These are phyloP conservation scores for Microplitis deprimator DNA, from an alignment of 2,888 invertebrate species.

Conservation along the genomic window DNA sequence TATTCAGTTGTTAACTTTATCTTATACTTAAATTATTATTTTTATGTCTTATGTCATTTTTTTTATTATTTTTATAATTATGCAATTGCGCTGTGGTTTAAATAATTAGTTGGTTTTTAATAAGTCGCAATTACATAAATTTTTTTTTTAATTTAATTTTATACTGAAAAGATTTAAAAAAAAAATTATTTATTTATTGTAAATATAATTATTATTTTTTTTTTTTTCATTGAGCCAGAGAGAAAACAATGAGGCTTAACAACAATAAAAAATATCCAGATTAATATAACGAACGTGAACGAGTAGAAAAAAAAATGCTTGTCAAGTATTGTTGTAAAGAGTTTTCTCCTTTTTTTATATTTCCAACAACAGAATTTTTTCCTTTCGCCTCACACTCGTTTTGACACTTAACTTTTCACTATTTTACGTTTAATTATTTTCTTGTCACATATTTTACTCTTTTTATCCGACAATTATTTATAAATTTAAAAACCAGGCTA, in stretches of 20 bases:
- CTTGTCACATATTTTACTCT: neutral
- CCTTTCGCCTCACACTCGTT: neutral
- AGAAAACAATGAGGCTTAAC: neutral
- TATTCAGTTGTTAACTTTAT: constrained; percentile 11
- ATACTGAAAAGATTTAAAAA: neutral
- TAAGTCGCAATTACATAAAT: too few relatives aligned
- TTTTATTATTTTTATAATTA: too few relatives aligned
- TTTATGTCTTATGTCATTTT: neutral
- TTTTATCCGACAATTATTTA: neutral
- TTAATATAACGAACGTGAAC: neutral
- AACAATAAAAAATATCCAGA: neutral
- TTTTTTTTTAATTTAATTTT: neutral
- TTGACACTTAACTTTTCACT: neutral
- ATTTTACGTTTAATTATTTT: neutral
- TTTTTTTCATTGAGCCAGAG: neutral
- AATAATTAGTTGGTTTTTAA: too few relatives aligned
- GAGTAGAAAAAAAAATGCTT: neutral
- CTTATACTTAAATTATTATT: neutral
- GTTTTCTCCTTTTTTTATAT: neutral
- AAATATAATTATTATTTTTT: too few relatives aligned
- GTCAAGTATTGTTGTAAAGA: neutral
- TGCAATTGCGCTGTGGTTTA: too few relatives aligned
- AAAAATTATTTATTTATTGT: neutral
- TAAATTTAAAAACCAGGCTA: neutral
- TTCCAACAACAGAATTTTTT: neutral